Evolutionary conservation across 2,113 vertebrate species (phyloP).

Genomic region (Peromyscus leucopus): DNA sequence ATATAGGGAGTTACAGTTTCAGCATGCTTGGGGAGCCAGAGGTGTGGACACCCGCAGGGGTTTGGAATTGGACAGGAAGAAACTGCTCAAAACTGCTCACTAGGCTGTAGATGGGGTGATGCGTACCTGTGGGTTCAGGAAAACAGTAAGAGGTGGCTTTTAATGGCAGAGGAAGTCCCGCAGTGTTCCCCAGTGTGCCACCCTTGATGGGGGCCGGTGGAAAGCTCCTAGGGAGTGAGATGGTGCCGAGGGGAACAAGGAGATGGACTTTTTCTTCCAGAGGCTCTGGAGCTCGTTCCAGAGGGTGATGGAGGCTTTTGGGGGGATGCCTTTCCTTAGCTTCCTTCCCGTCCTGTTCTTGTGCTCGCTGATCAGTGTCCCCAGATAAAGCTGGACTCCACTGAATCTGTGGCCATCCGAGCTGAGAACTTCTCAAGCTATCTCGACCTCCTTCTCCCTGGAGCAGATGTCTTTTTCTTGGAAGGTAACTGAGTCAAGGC

Average conservation of each 20-base stretch:
- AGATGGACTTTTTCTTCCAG: neutral
- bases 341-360: neutral
- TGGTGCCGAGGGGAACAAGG: neutral
- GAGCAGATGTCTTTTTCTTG: neutral
- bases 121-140: neutral
- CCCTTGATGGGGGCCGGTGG: neutral
- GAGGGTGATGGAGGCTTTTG: neutral
- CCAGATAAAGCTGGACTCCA: neutral
- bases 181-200: neutral
- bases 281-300: neutral
- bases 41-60: neutral
- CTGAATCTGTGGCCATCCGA: neutral
- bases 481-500: conserved; percentile 9
- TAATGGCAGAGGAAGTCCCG: neutral
- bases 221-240: neutral
- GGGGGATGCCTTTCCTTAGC: neutral
- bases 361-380: neutral
- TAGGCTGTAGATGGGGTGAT: neutral
- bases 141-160: neutral
- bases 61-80: neutral
- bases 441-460: neutral
- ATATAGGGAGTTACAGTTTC: neutral
- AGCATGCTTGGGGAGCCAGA: neutral
- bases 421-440: neutral
- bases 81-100: neutral